A percentile compares a stretch with the other conserved stretches of the same genome.
These are phyloP conservation scores for Drosophila setosimentum DNA, from an alignment of 2,888 invertebrate genomes.

Conservation along the genomic window DNA sequence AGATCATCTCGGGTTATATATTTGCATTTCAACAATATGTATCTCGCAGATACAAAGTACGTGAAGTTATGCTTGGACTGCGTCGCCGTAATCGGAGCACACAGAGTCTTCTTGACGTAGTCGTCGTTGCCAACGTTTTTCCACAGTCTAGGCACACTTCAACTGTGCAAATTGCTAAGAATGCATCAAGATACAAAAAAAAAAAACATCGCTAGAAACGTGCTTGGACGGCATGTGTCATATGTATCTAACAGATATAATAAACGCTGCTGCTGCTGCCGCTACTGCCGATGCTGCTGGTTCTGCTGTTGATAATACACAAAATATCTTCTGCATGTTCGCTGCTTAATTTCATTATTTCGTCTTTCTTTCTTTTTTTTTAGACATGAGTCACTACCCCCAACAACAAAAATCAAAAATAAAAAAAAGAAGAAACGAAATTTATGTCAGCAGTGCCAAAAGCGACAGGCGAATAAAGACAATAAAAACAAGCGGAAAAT, in stretches of 20 bases:
- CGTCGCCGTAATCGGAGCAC: slow-evolving; percentile 65
- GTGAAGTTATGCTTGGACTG: slow-evolving; percentile 76
- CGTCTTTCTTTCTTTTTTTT: slow-evolving; percentile 35
- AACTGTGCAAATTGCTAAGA: slow-evolving; percentile 71
- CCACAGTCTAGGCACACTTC: slow-evolving; percentile 79
- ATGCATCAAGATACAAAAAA: slow-evolving; percentile 57
- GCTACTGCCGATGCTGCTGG: slow-evolving; percentile 24
- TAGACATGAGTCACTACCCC: slow-evolving; percentile 69
- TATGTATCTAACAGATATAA: slow-evolving; percentile 64
- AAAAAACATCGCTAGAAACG: slow-evolving; percentile 51
- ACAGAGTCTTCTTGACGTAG: slow-evolving; percentile 54
- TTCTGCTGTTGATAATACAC: slow-evolving; percentile 7
- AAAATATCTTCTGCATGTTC: slow-evolving; percentile 27
- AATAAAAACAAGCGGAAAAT: slow-evolving; percentile 72
- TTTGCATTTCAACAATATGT: slow-evolving; percentile 7
- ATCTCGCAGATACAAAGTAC: slow-evolving; percentile 58
- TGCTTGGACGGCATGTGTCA: slow-evolving; percentile 71
- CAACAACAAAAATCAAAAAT: slow-evolving; percentile 30
- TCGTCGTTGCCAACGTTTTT: slow-evolving; percentile 66
- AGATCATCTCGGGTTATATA: slow-evolving; percentile 45
- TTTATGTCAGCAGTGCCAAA: slow-evolving; percentile 82
- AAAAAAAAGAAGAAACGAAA: slow-evolving; percentile 57
- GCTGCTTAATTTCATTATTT: slow-evolving; percentile 34
- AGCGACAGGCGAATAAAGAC: slow-evolving; percentile 59
- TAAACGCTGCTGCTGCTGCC: slow-evolving; percentile 26